These are phyloP conservation scores for Drosophila equinoxialis DNA, from an alignment of 1,140 invertebrate genomes.

Conservation along the genomic window DNA sequence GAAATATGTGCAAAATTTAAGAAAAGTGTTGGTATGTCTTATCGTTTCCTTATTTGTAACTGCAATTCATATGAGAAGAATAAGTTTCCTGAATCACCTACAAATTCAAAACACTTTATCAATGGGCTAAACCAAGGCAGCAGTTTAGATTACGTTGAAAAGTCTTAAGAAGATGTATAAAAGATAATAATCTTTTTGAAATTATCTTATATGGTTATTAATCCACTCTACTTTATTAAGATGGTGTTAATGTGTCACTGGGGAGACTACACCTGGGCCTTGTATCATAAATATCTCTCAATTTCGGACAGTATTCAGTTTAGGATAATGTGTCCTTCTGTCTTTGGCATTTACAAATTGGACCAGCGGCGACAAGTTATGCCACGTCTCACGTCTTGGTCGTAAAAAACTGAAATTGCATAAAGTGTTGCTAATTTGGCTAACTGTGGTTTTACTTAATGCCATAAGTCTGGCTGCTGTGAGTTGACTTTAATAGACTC, in stretches of 20 bases:
- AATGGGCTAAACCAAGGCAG: no score
- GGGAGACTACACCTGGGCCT: background rate
- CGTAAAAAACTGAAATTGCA: conserved; percentile 51
- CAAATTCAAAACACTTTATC: no score
- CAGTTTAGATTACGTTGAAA: no score
- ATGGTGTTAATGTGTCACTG: background rate
- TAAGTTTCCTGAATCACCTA: no score
- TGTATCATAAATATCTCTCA: background rate
- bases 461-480: conserved; percentile 29
- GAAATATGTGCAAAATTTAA: no score
- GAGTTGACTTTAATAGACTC: conserved; percentile 17
- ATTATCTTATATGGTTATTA: background rate
- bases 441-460: conserved; percentile 20
- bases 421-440: conserved; percentile 48
- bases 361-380: conserved; percentile 20
- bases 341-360: conserved; percentile 29
- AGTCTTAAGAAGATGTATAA: no score
- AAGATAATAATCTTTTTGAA: no score
- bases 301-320: background rate
- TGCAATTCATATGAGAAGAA: no score
- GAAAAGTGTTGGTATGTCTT: no score
- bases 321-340: background rate
- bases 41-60: no score
- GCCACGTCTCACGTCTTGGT: conserved; percentile 46
- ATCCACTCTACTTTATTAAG: background rate